Evolutionary conservation across 2,888 invertebrate species (phyloP).

Genomic region (Cacoxenus indagator): DNA sequence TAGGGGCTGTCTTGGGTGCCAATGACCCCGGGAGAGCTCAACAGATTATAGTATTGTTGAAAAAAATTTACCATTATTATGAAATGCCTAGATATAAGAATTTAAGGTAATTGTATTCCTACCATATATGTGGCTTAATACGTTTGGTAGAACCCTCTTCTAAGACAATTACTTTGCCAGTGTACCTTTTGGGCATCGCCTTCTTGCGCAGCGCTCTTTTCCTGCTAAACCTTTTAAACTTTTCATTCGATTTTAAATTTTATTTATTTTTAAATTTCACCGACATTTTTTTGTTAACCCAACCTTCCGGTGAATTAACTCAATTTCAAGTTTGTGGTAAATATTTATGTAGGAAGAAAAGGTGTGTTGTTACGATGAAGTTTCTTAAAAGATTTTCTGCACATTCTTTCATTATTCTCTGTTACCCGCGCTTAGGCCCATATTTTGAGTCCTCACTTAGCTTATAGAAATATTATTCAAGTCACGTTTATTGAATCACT

Average conservation of each 20-base stretch:
- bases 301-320: background rate
- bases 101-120: no score
- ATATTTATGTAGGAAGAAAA: slow-evolving; percentile 13
- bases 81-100: no score
- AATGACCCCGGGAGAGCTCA: no score
- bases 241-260: background rate
- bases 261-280: background rate
- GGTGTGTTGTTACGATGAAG: background rate
- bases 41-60: no score
- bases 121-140: no score
- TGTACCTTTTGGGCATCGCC: slow-evolving; percentile 7
- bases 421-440: background rate
- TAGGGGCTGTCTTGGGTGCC: no score
- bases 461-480: slow-evolving; percentile 13
- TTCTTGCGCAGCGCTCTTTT: background rate
- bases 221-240: background rate
- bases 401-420: background rate
- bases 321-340: slow-evolving; percentile 15
- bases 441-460: background rate
- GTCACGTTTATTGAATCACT: slow-evolving; percentile 16
- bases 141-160: no score
- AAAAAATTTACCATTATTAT: no score
- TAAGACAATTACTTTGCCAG: background rate
- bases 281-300: background rate
- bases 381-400: slow-evolving; percentile 6